Evolutionary conservation across 2,797 vertebrate species (phyloP), one percentile per base, ranked within the genome.

Genomic region (Vespertilio murinus): DNA sequence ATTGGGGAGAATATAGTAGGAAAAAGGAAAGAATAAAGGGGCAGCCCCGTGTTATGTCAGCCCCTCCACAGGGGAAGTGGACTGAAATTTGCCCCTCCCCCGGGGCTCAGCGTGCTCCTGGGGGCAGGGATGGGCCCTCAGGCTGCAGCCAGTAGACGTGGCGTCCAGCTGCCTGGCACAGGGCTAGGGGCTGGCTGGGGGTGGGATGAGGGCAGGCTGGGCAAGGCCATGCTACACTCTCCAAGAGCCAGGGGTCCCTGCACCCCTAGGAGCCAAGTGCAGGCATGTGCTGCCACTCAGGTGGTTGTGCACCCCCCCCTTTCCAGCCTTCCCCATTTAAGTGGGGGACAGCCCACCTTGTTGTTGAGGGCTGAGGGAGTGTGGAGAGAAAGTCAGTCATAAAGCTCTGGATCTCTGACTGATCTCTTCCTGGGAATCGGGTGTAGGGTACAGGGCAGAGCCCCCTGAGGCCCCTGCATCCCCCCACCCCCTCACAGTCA

Each of bases 41-140:
- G 35, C 64, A 65, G 54, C 73, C n/a, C 0, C 14, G 0, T 2
- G 54, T 54, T 1, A 16, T 1, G 42, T 61, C 22, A 0, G 40
- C 3, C 65, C 42, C 74, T 61, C 35, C 65, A 67, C 52, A 13
- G 16, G 5, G 28, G 17, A 28, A 20, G 18, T 18, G 22, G 77
- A 30, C 23, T 78, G 45, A 80, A 61, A 17, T 49, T n/a, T 61
- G 30, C 52, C 52, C 22, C 52, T 49, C 16, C 11, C 3, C 8
- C 2, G 6, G 59, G 86, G 71, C 56, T 88, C 23, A 28, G 35
- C 8, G 0, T 47, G 52, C 38, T 54, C 35, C 38, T 17, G 38
- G 30, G 5, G 18, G 6, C 33, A 49, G 16, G 33, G 45, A 52
- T 10, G 64, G 45, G 45, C 45, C 64, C 52, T 11, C 61, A 23